Percentiles rank a stretch among this genome's conserved stretches.
Conservation (phyloP, 2,113 vertebrate genomes). For the Ammodytes dubius region DNA sequence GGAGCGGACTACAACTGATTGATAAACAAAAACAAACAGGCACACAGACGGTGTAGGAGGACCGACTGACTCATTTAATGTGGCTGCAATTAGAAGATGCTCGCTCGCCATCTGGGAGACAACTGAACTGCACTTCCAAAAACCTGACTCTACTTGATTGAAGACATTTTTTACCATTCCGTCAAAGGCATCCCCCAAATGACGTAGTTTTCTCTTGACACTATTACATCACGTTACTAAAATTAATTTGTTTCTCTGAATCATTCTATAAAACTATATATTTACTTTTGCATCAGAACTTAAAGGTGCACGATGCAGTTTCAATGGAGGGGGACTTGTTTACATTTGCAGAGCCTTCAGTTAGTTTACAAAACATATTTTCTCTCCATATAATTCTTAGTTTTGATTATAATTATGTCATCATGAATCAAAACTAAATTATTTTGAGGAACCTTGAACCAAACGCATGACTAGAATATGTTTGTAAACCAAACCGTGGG, state of each 20-base stretch:
- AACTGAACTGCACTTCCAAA: constrained; percentile 16
- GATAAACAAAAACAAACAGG: constrained; percentile 28
- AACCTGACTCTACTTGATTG: background rate
- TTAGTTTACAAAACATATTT: background rate
- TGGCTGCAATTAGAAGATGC: constrained; percentile 46
- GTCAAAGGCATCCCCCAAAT: background rate
- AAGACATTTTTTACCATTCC: background rate
- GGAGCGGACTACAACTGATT: background rate
- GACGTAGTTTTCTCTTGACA: background rate
- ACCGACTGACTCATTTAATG: constrained; percentile 58
- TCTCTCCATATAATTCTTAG: background rate
- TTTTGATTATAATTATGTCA: too few species aligned
- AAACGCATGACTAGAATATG: too few species aligned
- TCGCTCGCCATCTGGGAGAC: constrained; percentile 37
- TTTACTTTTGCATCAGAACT: constrained; percentile 7
- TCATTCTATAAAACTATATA: background rate
- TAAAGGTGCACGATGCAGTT: too few species aligned
- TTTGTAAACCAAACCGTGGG: too few species aligned
- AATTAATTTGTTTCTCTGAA: background rate
- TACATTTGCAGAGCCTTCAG: background rate
- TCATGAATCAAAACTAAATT: too few species aligned
- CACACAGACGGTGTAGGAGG: constrained; percentile 44
- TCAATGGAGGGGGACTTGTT: too few species aligned
- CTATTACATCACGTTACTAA: background rate
- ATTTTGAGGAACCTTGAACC: too few species aligned